phyloP scores from a whole-genome alignment of 2,888 invertebrate species.

The Orchesella flavescens region DNA sequence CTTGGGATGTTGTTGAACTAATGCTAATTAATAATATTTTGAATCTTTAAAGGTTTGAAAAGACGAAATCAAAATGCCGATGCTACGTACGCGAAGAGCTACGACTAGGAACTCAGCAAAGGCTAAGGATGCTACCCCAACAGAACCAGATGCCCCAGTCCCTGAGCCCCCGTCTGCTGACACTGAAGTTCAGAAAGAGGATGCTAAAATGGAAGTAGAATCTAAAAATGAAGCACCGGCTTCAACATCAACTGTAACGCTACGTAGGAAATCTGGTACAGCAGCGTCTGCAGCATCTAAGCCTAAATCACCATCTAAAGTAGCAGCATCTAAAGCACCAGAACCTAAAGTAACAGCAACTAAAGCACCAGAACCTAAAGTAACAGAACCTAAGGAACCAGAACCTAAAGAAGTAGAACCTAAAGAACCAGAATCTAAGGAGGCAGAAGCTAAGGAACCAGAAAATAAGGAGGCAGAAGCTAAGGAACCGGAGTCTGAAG shows the following conservation, averaged over 20 bases:
- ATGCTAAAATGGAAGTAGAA: neutral
- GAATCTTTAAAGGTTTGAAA: too few species aligned
- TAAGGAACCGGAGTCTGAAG: neutral
- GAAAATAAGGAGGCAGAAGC: neutral
- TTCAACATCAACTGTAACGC: too few species aligned
- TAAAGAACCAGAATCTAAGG: neutral
- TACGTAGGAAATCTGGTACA: too few species aligned
- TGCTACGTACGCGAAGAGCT: neutral
- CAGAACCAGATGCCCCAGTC: neutral
- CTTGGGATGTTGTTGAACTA: too few species aligned
- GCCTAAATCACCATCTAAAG: too few species aligned
- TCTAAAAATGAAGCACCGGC: neutral
- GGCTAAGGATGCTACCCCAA: neutral
- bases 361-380: too few species aligned
- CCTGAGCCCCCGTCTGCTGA: neutral
- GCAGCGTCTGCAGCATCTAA: too few species aligned
- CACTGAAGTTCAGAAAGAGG: slow-evolving; percentile 10
- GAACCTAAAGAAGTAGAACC: neutral
- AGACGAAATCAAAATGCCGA: too few species aligned
- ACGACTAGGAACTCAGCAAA: neutral
- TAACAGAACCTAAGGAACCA: neutral
- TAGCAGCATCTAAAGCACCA: too few species aligned
- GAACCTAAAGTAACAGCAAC: too few species aligned
- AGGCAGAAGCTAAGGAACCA: neutral
- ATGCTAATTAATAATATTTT: too few species aligned